Base-by-base conservation (phyloP, 1,140 invertebrate genomes). In the Ptiloglossa arizonensis region DNA sequence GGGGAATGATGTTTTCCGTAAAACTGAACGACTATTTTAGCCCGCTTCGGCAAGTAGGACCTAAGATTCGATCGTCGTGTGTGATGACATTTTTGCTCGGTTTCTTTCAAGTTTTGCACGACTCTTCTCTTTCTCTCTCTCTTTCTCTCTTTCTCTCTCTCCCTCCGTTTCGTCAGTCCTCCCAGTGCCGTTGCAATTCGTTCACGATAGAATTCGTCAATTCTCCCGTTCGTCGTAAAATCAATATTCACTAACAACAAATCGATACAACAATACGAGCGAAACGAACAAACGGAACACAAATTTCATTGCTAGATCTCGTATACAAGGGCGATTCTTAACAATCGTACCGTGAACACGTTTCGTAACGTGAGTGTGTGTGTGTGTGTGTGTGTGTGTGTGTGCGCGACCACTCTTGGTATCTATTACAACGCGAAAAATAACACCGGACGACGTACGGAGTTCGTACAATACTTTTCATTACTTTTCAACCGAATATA, bases 1-100 rank as follows among this genome's bases (percentile, higher is more conserved):
- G 35, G 48, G 48, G 48, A 54, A 68, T 38, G 48, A 68, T 35
- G n/a, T 68, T 38, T 68, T 38, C 11, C n/a, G 17, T 41, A 11
- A 41, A 63, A 32, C 29, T 24, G 52, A 64, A 64, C 27, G 62
- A 64, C 22, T 29, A 29, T 29, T 24, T 22, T n/a, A 17, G 56
- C 5, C 32, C 66, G 50, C 8, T 38, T 68, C 50, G 66, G 50
- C 66, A 24, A 68, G 27, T 24, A 24, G 35, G 50, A 68, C 50
- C 50, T 38, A 41, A 38, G 22, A 9, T n/a, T 69, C 52, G 64
- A 56, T 17, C 24, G 6, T 9, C 24, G 8, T 5, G 8, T 5
- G 27, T 24, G 38, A 41, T 57, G 41, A 77, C 52, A 29, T 54
- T n/a, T n/a, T n/a, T 19, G 32, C 64, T 56, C 41, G 17, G 9